phyloP scores from a whole-genome alignment of 2,113 vertebrate species.

The Ifrita kowaldi region DNA sequence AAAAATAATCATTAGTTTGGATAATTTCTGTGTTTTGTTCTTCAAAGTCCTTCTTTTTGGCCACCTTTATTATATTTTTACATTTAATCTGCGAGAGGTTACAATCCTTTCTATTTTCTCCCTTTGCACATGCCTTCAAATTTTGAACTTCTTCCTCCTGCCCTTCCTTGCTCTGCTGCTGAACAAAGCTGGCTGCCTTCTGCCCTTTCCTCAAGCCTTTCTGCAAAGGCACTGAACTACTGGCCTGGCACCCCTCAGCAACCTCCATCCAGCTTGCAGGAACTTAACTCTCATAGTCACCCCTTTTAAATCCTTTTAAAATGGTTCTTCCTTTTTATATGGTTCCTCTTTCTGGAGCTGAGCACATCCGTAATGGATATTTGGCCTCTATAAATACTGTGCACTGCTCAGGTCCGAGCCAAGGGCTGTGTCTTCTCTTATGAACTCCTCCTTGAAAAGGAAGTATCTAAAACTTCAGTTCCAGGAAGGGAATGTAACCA shows the following conservation, averaged over 20 bases:
- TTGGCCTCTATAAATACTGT: background rate
- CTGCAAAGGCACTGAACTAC: background rate
- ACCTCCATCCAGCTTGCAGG: background rate
- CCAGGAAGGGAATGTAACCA: background rate
- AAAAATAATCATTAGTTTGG: background rate
- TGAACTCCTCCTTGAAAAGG: background rate
- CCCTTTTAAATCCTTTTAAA: background rate
- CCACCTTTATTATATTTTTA: background rate
- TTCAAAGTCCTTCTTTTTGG: background rate
- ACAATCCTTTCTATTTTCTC: background rate
- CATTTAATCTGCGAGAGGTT: background rate
- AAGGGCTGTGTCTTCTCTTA: background rate
- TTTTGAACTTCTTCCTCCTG: background rate
- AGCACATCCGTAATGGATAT: background rate
- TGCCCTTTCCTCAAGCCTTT: background rate
- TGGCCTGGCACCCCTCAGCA: background rate
- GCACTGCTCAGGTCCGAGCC: background rate
- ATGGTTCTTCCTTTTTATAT: background rate
- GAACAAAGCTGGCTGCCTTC: background rate
- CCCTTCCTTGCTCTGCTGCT: background rate
- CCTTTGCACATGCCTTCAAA: background rate
- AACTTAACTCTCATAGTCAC: background rate
- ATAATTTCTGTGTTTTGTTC: background rate
- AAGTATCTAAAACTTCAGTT: background rate
- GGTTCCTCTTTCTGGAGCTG: background rate